phyloP scores from a whole-genome alignment of 2,113 vertebrate species.

The Terrapene triunguis region DNA sequence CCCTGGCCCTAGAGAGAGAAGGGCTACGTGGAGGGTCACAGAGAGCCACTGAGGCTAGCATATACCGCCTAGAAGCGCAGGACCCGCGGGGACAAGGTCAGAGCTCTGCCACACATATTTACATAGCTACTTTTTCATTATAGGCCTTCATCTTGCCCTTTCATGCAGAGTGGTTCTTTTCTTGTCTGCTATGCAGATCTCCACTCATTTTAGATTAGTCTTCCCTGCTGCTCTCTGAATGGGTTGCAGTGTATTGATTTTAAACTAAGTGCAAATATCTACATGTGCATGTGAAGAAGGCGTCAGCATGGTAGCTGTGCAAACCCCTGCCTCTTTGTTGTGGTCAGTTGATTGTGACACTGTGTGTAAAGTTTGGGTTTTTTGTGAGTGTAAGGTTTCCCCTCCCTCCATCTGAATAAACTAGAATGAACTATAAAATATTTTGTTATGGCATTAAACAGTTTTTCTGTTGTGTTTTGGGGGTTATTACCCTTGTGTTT shows the following conservation, averaged over 20 bases:
- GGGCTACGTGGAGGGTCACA: too few species aligned
- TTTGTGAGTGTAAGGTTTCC: neutral
- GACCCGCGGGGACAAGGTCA: too few species aligned
- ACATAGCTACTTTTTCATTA: neutral
- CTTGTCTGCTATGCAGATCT: neutral
- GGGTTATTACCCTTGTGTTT: neutral
- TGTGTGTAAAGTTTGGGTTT: neutral
- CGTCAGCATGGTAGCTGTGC: neutral
- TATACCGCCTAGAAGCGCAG: too few species aligned
- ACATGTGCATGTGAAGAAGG: neutral
- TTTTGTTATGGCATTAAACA: neutral
- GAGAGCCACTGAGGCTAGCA: too few species aligned
- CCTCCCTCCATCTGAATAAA: neutral
- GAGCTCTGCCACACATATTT: neutral
- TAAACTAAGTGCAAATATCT: constrained; percentile 6
- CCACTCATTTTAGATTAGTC: neutral
- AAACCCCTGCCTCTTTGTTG: neutral
- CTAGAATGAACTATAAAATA: neutral
- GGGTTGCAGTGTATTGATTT: neutral
- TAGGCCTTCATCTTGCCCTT: neutral
- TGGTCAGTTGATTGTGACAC: neutral
- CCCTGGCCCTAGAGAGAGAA: too few species aligned
- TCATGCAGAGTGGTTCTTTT: neutral
- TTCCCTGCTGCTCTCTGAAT: neutral
- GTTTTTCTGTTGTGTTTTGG: neutral